Evolutionary conservation across 2,113 vertebrate species (phyloP).

Genomic region (Alethe diademata): DNA sequence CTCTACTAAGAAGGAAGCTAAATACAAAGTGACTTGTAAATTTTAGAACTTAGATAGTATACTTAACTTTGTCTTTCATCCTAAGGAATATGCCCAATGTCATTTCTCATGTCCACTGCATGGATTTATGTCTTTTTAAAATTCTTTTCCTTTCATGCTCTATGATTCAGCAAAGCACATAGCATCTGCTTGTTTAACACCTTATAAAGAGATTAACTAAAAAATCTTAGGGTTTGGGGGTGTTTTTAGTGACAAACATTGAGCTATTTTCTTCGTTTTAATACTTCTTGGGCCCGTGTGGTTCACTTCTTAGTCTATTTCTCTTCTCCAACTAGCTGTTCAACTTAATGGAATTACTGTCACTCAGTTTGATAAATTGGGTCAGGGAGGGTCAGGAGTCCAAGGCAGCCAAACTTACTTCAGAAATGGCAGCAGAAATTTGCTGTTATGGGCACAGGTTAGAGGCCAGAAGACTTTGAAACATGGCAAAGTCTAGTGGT

Average conservation of each 20-base stretch:
- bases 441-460: not conserved
- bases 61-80: not conserved
- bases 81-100: not conserved
- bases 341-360: slow-evolving; percentile 22
- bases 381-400: not conserved
- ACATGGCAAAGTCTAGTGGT: not conserved
- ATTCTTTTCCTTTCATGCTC: not conserved
- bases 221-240: not conserved
- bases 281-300: not conserved
- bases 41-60: not conserved
- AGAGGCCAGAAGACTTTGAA: not conserved
- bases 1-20: not conserved
- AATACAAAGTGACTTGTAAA: not conserved
- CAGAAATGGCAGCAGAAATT: slow-evolving; percentile 24
- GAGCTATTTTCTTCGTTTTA: not conserved
- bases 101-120: not conserved
- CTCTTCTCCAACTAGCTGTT: not conserved
- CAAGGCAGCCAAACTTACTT: not conserved
- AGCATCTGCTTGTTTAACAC: not conserved
- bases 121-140: not conserved
- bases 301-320: not conserved
- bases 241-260: not conserved
- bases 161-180: not conserved
- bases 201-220: not conserved
- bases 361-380: not conserved